Evolutionary conservation across 2,113 vertebrate species (phyloP), one percentile per base, ranked within the genome.

Genomic region (Telmatochromis sp.): DNA sequence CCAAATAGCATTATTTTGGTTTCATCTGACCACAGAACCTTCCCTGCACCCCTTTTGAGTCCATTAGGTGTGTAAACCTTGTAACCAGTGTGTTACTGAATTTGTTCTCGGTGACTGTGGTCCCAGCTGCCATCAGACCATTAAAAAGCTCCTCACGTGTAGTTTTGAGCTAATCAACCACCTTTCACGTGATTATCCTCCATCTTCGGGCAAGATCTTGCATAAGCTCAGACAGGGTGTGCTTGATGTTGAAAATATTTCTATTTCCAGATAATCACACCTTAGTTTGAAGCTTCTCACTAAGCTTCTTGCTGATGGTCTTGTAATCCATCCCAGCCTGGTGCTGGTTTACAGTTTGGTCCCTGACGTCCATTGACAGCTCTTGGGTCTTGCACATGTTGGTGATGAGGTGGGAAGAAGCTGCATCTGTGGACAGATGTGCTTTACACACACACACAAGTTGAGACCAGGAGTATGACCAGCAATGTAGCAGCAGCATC

Each of bases 81-180:
- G 57, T 60, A 60, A 60, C 28, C 5, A 0, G 57, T 33, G 58
- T 63, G 58, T 5, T 0, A 63, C 58, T 0, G 4, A 35, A 63
- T 37, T 68, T 40, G 33, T 68, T 68, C 75, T 35, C 4, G 47
- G 47, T 54, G 75, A 80, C 23, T 21, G 14, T 80, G 19, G 31
- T 80, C 50, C 31, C 28, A 35, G 51, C 1, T 54, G 47, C 50
- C 78, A 23, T 80, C 47, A 23, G 31, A n/a, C 1, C 19, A 80
- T 80, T 53, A 35, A 4, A 53, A 80, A 35, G 50, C 7, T 80
- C 78, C 50, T 80, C 28, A 7, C 4, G 11, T 80, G 12, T 42
- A 42, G 35, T 42, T 81, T 26, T 11, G 33, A 10, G 21, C 31
- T 1, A 55, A 17, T 81, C 60, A 65, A 65, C 10, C 31, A 35